Base-by-base conservation (phyloP, 2,797 vertebrate genomes). In the Bovichtus variegatus region DNA sequence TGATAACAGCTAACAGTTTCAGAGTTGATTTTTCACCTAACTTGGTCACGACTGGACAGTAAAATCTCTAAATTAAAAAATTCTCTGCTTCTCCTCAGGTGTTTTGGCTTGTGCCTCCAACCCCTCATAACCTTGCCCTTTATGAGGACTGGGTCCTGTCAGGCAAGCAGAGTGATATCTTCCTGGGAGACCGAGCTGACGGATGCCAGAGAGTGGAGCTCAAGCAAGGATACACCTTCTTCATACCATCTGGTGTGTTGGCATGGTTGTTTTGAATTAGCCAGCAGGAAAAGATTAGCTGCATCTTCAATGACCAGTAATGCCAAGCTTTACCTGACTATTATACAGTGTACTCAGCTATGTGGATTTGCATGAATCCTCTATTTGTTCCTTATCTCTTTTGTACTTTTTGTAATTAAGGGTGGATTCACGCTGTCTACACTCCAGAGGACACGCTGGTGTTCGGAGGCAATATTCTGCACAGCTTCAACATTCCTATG, bases 401-500 rank as follows among this genome's bases (percentile, higher is more conserved):
- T 76, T 38, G 12, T 60, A 7, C 36, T 62, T 66, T 89, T 72
- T 76, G n/a, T 57, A 63, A 86, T 87, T 66, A 86, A 99, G 98
- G 98, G 69, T 99, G 98, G 98, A 99, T 99, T 85, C 98, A 99
- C 69, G 98, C 98, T 0, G 98, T 99, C 86, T 99, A 99, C 92
- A 99, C 98, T 62, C 97, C 97, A 0, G 96, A 97, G 89, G 98
- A 99, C 93, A 97, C 97, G 1, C 92, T 99, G 94, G 98, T 99
- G 83, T 99, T 99, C 53, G 98, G 98, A 63, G 98, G 98, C 81
- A 99, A 99, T 94, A 97, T 99, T 91, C 95, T 99, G 90, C 98
- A 99, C 95, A 99, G 98, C 93, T 99, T 99, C 91, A 99, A 99
- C 95, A 97, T 99, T 95, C 98, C 98, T 90, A 99, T 99, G 98